These are phyloP conservation scores for Lutjanus erythropterus DNA, from an alignment of 2,113 vertebrate species.

Conservation along the genomic window DNA sequence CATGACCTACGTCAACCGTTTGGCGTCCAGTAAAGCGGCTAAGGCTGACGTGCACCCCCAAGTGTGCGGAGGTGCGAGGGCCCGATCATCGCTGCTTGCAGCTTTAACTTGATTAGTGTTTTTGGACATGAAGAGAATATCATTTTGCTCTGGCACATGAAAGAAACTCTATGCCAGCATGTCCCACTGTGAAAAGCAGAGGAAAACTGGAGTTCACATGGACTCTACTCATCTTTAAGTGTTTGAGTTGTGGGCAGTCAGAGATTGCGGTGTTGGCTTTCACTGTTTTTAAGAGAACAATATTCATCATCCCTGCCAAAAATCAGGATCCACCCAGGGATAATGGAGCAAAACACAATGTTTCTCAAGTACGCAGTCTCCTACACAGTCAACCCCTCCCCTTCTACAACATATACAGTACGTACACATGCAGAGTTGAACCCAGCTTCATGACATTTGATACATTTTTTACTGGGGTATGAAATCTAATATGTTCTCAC, in stretches of 20 bases:
- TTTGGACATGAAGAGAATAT: neutral
- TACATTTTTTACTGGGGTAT: conserved; percentile 35
- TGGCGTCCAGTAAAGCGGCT: no score
- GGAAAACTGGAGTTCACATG: conserved; percentile 30
- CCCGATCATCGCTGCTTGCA: no score
- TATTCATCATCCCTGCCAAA: conserved; percentile 56
- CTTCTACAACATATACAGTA: neutral
- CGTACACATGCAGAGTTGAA: conserved; percentile 6
- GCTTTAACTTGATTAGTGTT: conserved; percentile 13
- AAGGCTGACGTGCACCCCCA: no score
- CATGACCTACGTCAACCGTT: no score
- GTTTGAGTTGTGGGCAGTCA: conserved; percentile 44
- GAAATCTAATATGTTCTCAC: conserved; percentile 47
- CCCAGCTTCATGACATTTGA: conserved; percentile 17
- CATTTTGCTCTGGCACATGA: conserved; percentile 24
- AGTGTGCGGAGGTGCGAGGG: no score
- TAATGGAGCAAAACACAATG: conserved; percentile 44
- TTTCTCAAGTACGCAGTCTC: conserved; percentile 5
- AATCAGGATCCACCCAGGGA: conserved; percentile 64
- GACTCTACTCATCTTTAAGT: conserved; percentile 33
- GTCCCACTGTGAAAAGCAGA: conserved; percentile 21
- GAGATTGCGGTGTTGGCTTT: conserved; percentile 46
- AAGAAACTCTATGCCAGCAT: conserved; percentile 7
- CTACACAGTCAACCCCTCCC: conserved; percentile 4
- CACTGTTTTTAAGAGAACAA: conserved; percentile 59